phyloP scores from a whole-genome alignment of 2,888 invertebrate species.

The Apamea monoglypha region DNA sequence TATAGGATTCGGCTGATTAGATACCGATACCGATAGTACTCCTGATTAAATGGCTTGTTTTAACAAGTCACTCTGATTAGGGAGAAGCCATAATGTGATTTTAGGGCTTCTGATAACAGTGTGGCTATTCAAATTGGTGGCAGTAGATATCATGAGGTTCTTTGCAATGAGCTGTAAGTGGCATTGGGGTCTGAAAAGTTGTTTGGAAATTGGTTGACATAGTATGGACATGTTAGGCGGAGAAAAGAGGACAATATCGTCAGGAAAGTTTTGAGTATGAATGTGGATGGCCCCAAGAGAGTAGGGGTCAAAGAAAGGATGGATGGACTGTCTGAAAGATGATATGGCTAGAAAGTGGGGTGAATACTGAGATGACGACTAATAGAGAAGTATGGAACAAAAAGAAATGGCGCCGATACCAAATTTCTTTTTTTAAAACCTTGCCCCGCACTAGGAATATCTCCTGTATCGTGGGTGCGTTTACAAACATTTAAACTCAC shows the following conservation, averaged over 20 bases:
- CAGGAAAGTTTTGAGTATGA: neutral
- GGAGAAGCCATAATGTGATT: constrained; percentile 14
- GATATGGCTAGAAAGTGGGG: neutral
- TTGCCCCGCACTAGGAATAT: no score
- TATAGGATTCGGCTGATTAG: constrained; percentile 50
- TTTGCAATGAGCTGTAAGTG: neutral
- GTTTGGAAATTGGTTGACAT: neutral
- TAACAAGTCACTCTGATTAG: constrained; percentile 27
- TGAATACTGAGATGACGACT: neutral
- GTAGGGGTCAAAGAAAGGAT: neutral
- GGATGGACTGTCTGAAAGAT: neutral
- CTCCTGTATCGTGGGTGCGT: no score
- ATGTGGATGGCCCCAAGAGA: neutral
- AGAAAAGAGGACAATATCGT: neutral
- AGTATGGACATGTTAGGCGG: neutral
- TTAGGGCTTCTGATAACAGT: constrained; percentile 39
- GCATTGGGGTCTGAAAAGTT: neutral
- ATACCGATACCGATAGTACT: constrained; percentile 37
- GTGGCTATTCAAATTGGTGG: neutral
- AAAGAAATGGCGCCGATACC: neutral
- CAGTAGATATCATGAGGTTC: neutral
- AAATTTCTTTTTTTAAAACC: no score
- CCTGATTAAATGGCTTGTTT: constrained; percentile 51
- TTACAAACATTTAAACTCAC: no score
- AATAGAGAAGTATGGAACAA: neutral